Evolutionary conservation across 2,797 vertebrate genomes (phyloP), one percentile per base, ranked within the genome.

Genomic region (Cyprinodon diabolis): DNA sequence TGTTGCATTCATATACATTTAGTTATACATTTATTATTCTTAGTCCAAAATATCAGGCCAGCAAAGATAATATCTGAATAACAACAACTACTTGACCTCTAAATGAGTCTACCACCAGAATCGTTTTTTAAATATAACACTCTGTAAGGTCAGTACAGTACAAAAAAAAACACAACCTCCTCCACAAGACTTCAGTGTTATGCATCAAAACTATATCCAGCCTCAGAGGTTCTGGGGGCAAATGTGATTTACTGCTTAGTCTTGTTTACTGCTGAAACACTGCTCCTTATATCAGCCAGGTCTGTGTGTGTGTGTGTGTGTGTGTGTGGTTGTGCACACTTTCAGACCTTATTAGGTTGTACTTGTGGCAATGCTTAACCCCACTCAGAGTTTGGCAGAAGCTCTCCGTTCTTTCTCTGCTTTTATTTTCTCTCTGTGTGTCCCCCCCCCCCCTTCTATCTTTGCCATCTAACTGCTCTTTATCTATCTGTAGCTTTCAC

Each of bases 331-430:
- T 74, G 70, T 66, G 54, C 60, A 71, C 75, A 82, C 95, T 95
- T 96, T 93, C 95, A 94, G 89, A 86, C 91, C 91, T 90, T 91
- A 92, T 92, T 93, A 91, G 91, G 90, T 85, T 88, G 84, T 91
- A 86, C 87, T 91, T 90, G 87, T 91, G 86, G 88, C 85, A 87
- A 93, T 92, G 90, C 89, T 92, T 92, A 92, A 93, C 91, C 91
- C 90, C 91, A 91, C 91, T 92, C 89, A 90, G 85, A 90, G 89
- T 79, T 89, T 92, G 90, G 91, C 92, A 90, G 90, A 87, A 85
- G 86, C 81, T 90, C 75, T 84, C 81, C 73, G 78, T 85, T 83
- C 78, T 84, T 79, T 74, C 80, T 82, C 71, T 72, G 72, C 72
- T 79, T 85, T 85, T 75, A 77, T 84, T 84, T 67, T 66, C 72